These are phyloP conservation scores for Nebria ingens DNA, from an alignment of 1,140 invertebrate species.

Conservation along the genomic window DNA sequence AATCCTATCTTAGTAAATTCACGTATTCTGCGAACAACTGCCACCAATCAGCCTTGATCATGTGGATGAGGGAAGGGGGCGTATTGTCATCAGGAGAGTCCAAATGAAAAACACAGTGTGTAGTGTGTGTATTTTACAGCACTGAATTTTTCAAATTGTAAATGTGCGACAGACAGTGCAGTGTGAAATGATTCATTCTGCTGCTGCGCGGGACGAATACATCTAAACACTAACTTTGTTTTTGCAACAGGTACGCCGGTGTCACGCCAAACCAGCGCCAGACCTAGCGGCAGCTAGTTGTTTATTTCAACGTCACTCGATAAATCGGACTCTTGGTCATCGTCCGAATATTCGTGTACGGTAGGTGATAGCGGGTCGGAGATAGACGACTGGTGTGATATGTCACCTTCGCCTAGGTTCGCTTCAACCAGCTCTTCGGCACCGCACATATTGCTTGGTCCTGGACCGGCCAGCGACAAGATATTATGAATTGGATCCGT, in stretches of 20 bases:
- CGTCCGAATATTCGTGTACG: conserved; percentile 30
- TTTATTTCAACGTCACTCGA: conserved; percentile 25
- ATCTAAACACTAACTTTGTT: background rate
- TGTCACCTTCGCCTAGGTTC: conserved; percentile 25
- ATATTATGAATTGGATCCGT: conserved; percentile 19
- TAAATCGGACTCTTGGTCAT: conserved; percentile 32
- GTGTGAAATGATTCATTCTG: background rate
- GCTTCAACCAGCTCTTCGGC: conserved; percentile 27
- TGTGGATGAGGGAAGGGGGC: background rate
- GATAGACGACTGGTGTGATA: conserved; percentile 32
- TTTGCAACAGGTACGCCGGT: background rate
- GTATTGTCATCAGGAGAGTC: background rate
- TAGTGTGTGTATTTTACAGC: background rate
- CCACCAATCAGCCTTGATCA: no score
- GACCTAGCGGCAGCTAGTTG: background rate
- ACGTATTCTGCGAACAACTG: no score
- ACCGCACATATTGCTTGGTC: background rate
- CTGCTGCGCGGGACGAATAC: background rate
- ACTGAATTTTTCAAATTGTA: no score
- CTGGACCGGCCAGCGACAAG: conserved; percentile 12
- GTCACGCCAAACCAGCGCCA: no score
- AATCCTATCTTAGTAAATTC: no score
- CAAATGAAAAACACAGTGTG: background rate
- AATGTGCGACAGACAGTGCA: no score
- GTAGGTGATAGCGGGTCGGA: conserved; percentile 31